These are phyloP conservation scores for Zaprionus ghesquierei DNA, from an alignment of 1,140 invertebrate species.

Conservation along the genomic window DNA sequence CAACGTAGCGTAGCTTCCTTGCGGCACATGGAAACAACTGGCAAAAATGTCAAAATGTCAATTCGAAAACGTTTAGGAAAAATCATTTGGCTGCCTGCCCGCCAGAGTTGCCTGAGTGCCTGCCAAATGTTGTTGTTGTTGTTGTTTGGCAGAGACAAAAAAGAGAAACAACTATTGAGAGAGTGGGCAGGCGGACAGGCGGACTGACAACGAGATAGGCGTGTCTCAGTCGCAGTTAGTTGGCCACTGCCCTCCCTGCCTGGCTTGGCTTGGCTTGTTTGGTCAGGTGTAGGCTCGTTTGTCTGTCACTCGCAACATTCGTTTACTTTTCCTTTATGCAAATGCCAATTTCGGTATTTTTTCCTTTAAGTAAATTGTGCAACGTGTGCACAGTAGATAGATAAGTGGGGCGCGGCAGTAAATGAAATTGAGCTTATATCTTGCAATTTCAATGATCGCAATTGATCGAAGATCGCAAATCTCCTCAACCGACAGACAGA, in stretches of 20 bases:
- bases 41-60: conserved; percentile 77
- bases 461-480: conserved; percentile 6
- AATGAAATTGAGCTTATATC: conserved; percentile 16
- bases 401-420: conserved; percentile 33
- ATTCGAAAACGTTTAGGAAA: conserved; percentile 73
- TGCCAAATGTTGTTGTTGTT: conserved; percentile 49
- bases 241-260: conserved; percentile 16
- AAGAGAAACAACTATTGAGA: conserved; percentile 45
- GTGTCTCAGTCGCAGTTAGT: conserved; percentile 21
- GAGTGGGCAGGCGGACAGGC: conserved; percentile 10
- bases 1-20: conserved; percentile 51
- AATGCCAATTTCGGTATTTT: conserved; percentile 38
- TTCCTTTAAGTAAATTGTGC: conserved; percentile 30
- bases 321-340: conserved; percentile 75
- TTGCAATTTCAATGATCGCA: background rate
- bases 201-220: conserved; percentile 11
- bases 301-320: conserved; percentile 69
- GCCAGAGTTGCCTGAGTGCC: conserved; percentile 8
- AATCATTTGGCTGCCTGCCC: conserved; percentile 40
- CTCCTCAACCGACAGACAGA: conserved; percentile 7
- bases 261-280: too few relatives aligned
- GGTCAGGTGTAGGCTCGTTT: conserved; percentile 75
- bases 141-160: conserved; percentile 27
- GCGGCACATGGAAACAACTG: conserved; percentile 29
- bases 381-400: too few relatives aligned